phyloP scores from a whole-genome alignment of 1,140 invertebrate species.

The Drosophila grimshawi region DNA sequence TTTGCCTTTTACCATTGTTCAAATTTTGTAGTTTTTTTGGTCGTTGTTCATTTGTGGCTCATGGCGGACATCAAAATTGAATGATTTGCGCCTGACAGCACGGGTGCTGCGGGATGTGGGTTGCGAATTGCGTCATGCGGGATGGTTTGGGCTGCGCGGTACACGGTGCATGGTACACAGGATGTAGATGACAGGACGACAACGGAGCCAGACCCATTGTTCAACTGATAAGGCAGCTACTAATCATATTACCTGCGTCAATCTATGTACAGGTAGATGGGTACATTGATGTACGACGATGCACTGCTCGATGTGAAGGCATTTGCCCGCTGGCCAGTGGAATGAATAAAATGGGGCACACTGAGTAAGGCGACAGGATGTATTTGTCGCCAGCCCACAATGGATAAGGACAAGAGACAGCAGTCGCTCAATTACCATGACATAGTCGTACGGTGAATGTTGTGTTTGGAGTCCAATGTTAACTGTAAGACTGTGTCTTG shows the following conservation, averaged over 20 bases:
- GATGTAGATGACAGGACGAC: slow-evolving; percentile 36
- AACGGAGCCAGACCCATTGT: slow-evolving; percentile 37
- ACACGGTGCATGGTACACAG: slow-evolving; percentile 34
- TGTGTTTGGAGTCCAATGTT: slow-evolving; percentile 84
- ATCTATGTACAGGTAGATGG: slow-evolving; percentile 25
- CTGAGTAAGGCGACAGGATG: slow-evolving; percentile 69
- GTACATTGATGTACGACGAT: slow-evolving; percentile 37
- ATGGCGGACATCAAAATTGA: slow-evolving; percentile 58
- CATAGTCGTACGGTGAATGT: slow-evolving; percentile 85
- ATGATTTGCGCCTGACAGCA: slow-evolving; percentile 65
- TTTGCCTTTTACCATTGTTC: slow-evolving; percentile 46
- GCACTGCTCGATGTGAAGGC: slow-evolving; percentile 5
- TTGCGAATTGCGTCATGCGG: slow-evolving; percentile 28
- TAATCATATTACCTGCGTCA: slow-evolving; percentile 49
- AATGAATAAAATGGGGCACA: slow-evolving; percentile 51
- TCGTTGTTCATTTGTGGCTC: slow-evolving; percentile 5
- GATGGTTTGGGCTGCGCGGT: slow-evolving; percentile 15
- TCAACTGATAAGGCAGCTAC: slow-evolving; percentile 39
- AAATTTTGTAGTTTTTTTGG: slow-evolving; percentile 44
- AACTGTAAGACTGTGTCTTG: slow-evolving; percentile 85
- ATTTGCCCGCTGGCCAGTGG: slow-evolving; percentile 11
- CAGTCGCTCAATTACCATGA: slow-evolving; percentile 80
- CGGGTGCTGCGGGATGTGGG: slow-evolving; percentile 35
- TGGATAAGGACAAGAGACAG: slow-evolving; percentile 27
- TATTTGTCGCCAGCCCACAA: slow-evolving; percentile 49